Base-by-base conservation (phyloP, 1,140 invertebrate species). In the Brachionus plicatilis region DNA sequence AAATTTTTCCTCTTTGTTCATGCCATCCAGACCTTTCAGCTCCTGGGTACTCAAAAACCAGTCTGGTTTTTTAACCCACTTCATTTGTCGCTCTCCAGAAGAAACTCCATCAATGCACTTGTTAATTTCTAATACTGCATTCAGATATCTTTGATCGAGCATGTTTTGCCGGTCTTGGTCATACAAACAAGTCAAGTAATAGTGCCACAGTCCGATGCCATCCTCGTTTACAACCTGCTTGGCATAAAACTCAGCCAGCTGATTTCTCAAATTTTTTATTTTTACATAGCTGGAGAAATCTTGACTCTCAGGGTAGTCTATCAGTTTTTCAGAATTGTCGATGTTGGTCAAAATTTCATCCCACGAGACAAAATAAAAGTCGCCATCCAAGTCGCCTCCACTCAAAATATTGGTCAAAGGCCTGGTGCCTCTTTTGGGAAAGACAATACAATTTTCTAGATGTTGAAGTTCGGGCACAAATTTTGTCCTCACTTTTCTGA, bases 331-430 rank as follows among this genome's bases (percentile, higher is more conserved):
- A 8, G 14, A 60, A 60, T 79, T 79, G 11, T 79, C 50, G 3
- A 56, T 79, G n/a, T 65, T 79, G 43, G 72, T 27, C 20, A 75
- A 24, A 14, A 24, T 9, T 11, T 85, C 65, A 72, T 90, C 86
- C 87, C 88, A 90, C 37, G 89, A 88, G 3, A 90, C 87, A 41
- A 86, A 86, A 84, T 90, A 90, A 76, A 90, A 88, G 85, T 90
- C 89, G 14, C 89, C 90, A 85, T 90, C 89, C 43, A 90, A 84
- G 86, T 90, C 89, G 7, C 87, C 88, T 20, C 88, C 88, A 33
- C 89, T 88, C 89, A 90, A 90, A 85, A 91, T 89, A 86, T 90
- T 88, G 4, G 89, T 85, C 86, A 91, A 90, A 11, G 90, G 90
- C 76, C 90, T 85, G 29, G 85, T 83, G 7, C 90, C 90, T 79